A percentile compares a stretch with the other conserved stretches of the same genome.
These are phyloP conservation scores for Apoderus coryli DNA, from an alignment of 2,888 invertebrate genomes.

Conservation along the genomic window DNA sequence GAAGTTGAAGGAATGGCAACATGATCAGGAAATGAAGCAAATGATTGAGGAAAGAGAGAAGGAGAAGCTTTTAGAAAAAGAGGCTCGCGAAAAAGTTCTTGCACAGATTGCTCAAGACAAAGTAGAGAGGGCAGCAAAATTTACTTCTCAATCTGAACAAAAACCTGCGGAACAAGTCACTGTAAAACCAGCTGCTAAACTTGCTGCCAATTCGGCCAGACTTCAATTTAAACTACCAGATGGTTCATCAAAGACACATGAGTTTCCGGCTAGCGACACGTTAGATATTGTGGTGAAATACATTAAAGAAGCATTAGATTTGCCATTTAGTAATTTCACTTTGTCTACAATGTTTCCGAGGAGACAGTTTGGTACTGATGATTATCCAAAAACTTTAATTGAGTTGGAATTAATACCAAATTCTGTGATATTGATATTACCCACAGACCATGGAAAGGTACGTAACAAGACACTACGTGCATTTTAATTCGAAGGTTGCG, in stretches of 20 bases:
- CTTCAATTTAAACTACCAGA: conserved; percentile 80
- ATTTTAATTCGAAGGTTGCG: no score
- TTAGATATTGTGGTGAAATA: conserved; percentile 39
- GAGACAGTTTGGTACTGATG: conserved; percentile 43
- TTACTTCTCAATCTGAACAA: conserved; percentile 18
- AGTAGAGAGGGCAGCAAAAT: conserved; percentile 45
- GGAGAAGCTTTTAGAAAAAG: conserved; percentile 60
- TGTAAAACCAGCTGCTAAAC: no score
- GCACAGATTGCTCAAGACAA: conserved; percentile 79
- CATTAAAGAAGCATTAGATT: conserved; percentile 27
- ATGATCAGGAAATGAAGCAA: conserved; percentile 60
- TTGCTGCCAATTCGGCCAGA: conserved; percentile 43
- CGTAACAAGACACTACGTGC: no score
- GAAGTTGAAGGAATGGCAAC: conserved; percentile 53
- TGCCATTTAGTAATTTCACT: conserved; percentile 43
- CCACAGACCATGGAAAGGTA: conserved; percentile 32
- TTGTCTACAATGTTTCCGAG: conserved; percentile 68
- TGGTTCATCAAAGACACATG: conserved; percentile 57
- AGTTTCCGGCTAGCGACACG: conserved; percentile 53
- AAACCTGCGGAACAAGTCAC: conserved; percentile 12
- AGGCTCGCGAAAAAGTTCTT: conserved; percentile 60
- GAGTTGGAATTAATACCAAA: conserved; percentile 61
- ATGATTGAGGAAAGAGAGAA: conserved; percentile 57
- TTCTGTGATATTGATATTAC: conserved; percentile 60
- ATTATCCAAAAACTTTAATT: conserved; percentile 36